Evolutionary conservation across 2,113 vertebrate genomes (phyloP).

Genomic region (Nycticryphes semicollaris): DNA sequence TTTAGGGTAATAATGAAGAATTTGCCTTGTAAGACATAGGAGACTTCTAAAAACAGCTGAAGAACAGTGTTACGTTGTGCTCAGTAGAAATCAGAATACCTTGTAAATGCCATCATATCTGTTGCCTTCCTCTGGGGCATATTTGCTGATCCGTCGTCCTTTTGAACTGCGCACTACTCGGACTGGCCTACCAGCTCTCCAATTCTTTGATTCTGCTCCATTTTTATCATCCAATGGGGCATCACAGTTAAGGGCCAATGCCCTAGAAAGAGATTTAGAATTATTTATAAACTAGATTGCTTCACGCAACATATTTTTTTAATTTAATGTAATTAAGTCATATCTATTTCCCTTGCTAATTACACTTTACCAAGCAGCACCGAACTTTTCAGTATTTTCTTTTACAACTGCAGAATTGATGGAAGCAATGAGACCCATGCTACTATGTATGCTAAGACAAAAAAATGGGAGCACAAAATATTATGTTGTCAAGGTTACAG

Average conservation of each 20-base stretch:
- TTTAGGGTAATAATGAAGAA: background rate
- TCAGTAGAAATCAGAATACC: constrained; percentile 72
- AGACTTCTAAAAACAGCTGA: background rate
- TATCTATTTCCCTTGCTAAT: constrained; percentile 44
- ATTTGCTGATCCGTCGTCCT: constrained; percentile 97
- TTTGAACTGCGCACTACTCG: constrained; percentile 97
- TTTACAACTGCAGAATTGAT: background rate
- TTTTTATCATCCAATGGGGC: constrained; percentile 96
- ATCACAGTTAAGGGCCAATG: constrained; percentile 97
- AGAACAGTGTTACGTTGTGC: background rate
- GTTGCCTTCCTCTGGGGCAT: constrained; percentile 98
- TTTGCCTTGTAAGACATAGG: background rate
- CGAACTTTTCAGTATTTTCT: background rate
- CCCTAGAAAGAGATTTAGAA: constrained; percentile 79
- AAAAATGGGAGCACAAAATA: constrained; percentile 43
- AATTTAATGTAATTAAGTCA: background rate
- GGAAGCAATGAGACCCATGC: background rate
- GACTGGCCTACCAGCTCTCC: constrained; percentile 97
- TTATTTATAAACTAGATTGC: constrained; percentile 45
- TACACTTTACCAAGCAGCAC: constrained; percentile 58
- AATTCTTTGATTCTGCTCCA: constrained; percentile 96
- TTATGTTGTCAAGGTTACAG: constrained; percentile 1
- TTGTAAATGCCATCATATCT: constrained; percentile 99
- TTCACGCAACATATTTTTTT: background rate
- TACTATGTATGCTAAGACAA: constrained; percentile 24